Conservation (phyloP, 2,797 vertebrate species). For the Trachurus trachurus region DNA sequence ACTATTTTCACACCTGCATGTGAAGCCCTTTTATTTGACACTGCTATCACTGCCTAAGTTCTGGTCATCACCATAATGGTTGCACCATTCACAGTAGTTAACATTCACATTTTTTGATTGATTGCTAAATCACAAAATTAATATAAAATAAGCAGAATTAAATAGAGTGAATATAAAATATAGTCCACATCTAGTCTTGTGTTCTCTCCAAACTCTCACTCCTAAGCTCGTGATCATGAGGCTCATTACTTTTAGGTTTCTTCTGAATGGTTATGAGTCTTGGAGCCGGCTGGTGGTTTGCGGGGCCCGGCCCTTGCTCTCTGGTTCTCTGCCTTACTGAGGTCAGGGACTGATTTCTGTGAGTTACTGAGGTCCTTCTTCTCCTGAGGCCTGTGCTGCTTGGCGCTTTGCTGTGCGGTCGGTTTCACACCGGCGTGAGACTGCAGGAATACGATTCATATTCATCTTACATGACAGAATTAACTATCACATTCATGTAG, state of each 20-base stretch:
- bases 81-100: conserved; percentile 29
- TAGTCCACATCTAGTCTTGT: not conserved
- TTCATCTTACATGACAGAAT: conserved; percentile 72
- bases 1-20: conserved; percentile 31
- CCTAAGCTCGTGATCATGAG: not conserved
- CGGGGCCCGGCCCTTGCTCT: conserved; percentile 61
- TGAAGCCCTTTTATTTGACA: conserved; percentile 42
- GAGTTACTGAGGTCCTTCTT: conserved; percentile 53
- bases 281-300: conserved; percentile 63
- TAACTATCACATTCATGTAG: conserved; percentile 58
- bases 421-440: conserved; percentile 68
- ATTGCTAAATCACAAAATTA: conserved; percentile 28
- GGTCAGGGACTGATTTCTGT: conserved; percentile 58
- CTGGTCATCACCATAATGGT: conserved; percentile 9
- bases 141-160: conserved; percentile 31
- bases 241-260: conserved; percentile 16
- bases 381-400: conserved; percentile 60
- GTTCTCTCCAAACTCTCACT: not conserved
- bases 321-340: conserved; percentile 65
- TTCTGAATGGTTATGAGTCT: conserved; percentile 69
- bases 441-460: conserved; percentile 78
- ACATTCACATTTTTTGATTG: conserved; percentile 32
- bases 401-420: conserved; percentile 68
- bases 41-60: conserved; percentile 18
- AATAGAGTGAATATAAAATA: conserved; percentile 12